phyloP scores from a whole-genome alignment of 2,797 vertebrate species.

The Rhinichthys osculus region DNA sequence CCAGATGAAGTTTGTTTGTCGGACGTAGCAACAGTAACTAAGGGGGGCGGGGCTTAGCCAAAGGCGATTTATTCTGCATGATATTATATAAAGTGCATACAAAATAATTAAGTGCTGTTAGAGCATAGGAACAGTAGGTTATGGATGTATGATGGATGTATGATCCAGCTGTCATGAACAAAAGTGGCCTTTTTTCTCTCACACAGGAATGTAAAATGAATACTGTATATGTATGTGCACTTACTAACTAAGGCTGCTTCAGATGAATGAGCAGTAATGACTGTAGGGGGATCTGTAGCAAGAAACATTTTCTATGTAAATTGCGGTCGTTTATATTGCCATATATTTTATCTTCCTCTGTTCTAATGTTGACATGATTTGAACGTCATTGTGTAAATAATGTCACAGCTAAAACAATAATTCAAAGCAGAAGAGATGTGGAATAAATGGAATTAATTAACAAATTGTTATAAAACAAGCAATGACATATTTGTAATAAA shows the following conservation, averaged over 20 bases:
- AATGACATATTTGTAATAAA: conserved; percentile 8
- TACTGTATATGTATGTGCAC: not conserved
- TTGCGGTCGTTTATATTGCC: conserved; percentile 21
- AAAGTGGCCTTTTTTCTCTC: not conserved
- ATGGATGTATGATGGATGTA: no score
- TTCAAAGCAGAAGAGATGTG: conserved; percentile 47
- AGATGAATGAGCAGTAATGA: conserved; percentile 21
- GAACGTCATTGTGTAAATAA: conserved; percentile 42
- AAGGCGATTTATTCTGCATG: not conserved
- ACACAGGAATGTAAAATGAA: not conserved
- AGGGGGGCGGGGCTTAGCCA: no score
- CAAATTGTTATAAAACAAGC: conserved; percentile 40
- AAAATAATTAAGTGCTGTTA: conserved; percentile 9
- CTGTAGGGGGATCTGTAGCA: not conserved
- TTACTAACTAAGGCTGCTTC: conserved; percentile 18
- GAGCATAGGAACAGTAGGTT: not conserved
- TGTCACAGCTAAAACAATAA: conserved; percentile 39
- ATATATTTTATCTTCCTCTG: conserved; percentile 17
- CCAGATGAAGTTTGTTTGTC: no score
- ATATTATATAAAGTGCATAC: conserved; percentile 30
- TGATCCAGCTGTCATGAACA: not conserved
- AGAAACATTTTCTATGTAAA: conserved; percentile 16
- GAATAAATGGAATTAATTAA: conserved; percentile 39
- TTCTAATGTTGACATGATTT: conserved; percentile 39
- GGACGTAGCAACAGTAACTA: no score